phyloP scores from a whole-genome alignment of 2,113 vertebrate species.

The Trematomus loennbergii region DNA sequence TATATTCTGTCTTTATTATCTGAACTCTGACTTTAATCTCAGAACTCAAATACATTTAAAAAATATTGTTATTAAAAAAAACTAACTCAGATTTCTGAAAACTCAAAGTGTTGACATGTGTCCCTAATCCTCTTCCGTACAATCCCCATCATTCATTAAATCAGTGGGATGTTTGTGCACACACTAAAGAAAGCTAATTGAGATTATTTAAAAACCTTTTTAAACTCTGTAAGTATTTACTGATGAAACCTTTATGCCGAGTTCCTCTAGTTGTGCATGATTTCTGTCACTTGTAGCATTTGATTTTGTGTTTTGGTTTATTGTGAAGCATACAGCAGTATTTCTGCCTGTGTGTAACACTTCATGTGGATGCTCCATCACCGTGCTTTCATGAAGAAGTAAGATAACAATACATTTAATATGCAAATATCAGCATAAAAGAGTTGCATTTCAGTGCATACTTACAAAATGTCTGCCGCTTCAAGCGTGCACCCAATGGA shows the following conservation, averaged over 20 bases:
- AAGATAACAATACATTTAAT: neutral
- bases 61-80: no score
- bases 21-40: no score
- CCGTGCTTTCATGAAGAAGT: conserved; percentile 40
- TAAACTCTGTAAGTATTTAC: conserved; percentile 17
- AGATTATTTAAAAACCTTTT: conserved; percentile 23
- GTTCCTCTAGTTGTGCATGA: conserved; percentile 66
- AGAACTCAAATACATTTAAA: no score
- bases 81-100: no score
- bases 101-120: no score
- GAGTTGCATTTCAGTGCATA: neutral
- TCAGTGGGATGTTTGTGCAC: conserved; percentile 26
- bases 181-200: conserved; percentile 38
- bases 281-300: conserved; percentile 48
- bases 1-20: no score
- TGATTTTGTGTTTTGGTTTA: conserved; percentile 64
- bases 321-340: conserved; percentile 37
- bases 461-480: conserved; percentile 18
- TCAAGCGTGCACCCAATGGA: conserved; percentile 43
- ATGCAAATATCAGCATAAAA: neutral
- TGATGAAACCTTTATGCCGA: conserved; percentile 13
- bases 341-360: conserved; percentile 75
- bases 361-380: conserved; percentile 70
- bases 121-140: no score
- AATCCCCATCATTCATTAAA: neutral